phyloP scores from a whole-genome alignment of 2,113 vertebrate genomes.

The Callipepla californica region DNA sequence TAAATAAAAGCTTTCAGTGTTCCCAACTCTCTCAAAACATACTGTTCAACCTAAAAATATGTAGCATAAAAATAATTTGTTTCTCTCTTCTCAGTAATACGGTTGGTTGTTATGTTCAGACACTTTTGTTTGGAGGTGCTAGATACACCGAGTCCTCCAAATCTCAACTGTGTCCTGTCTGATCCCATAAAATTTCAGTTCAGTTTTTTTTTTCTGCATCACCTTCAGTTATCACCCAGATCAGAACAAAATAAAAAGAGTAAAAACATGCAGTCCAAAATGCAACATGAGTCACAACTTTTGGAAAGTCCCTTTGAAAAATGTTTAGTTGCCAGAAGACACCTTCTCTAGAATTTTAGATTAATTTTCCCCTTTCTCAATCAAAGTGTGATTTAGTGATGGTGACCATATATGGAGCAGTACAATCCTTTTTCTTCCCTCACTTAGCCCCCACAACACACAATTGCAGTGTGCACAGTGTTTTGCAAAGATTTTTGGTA shows the following conservation, averaged over 20 bases:
- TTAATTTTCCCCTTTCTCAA: neutral
- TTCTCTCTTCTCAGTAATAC: neutral
- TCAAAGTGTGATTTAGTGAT: neutral
- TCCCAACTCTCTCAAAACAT: neutral
- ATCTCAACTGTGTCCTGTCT: neutral
- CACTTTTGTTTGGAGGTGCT: neutral
- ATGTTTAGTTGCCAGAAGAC: neutral
- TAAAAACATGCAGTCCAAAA: neutral
- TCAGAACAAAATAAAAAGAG: neutral
- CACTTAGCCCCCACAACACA: neutral
- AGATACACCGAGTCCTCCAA: neutral
- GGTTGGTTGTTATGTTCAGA: neutral
- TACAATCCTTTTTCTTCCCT: neutral
- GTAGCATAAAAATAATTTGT: neutral
- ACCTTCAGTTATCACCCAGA: neutral
- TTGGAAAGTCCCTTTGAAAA: neutral
- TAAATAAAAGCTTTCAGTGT: neutral
- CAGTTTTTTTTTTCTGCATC: neutral
- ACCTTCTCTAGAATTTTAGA: neutral
- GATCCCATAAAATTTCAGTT: neutral
- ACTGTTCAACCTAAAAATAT: neutral
- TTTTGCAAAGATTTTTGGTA: neutral
- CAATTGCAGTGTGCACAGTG: neutral
- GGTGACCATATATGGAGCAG: neutral
- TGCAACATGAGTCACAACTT: neutral